Conservation (phyloP, 2,888 invertebrate genomes). For the Cephonodes hylas region DNA sequence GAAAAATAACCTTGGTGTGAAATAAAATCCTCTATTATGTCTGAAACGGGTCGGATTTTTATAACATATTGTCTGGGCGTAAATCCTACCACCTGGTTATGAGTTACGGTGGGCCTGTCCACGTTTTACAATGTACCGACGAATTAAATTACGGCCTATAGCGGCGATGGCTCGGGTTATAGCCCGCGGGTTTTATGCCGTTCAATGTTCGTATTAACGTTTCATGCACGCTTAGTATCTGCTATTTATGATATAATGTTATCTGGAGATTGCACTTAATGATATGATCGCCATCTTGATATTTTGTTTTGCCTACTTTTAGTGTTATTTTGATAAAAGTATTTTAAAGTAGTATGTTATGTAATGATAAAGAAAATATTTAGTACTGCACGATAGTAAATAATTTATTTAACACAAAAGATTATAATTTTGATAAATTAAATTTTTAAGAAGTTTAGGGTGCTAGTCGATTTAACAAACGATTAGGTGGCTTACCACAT, state of each 20-base stretch:
- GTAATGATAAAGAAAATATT: no score
- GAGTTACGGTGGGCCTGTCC: constrained; percentile 45
- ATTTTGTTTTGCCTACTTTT: no score
- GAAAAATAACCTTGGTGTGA: constrained; percentile 27
- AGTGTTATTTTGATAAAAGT: no score
- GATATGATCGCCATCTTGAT: no score
- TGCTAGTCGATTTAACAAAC: no score
- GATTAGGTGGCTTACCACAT: no score
- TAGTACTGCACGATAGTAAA: no score
- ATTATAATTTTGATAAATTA: no score
- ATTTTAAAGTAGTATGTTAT: no score
- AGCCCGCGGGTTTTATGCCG: not conserved
- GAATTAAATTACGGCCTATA: constrained; percentile 42
- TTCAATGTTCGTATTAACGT: not conserved
- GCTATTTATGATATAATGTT: not conserved
- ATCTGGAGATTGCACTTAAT: not conserved
- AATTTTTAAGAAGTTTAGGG: no score
- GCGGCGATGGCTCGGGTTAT: constrained; percentile 1
- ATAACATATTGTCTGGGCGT: constrained; percentile 59
- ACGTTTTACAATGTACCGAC: constrained; percentile 40
- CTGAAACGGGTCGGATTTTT: constrained; percentile 53
- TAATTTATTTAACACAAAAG: no score
- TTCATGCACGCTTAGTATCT: not conserved
- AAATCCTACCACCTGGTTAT: constrained; percentile 57
- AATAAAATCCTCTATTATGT: constrained; percentile 42